These are phyloP conservation scores for Atrichornis clamosus DNA, from an alignment of 2,113 vertebrate genomes.

Conservation along the genomic window DNA sequence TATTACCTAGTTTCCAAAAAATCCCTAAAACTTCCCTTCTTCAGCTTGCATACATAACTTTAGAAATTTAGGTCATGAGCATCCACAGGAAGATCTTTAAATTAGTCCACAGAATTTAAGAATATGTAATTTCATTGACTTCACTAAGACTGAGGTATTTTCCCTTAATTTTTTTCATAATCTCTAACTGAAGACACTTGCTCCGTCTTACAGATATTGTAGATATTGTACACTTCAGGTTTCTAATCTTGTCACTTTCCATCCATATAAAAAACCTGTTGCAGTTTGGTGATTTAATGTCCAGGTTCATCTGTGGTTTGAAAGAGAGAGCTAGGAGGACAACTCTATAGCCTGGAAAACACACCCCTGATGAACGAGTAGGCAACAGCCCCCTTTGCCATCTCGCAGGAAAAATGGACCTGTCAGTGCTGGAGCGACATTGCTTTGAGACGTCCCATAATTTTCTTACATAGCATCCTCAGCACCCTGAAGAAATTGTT, in stretches of 20 bases:
- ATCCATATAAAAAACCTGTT: neutral
- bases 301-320: neutral
- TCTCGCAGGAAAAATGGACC: neutral
- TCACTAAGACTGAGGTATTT: neutral
- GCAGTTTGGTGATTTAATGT: neutral
- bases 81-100: neutral
- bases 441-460: neutral
- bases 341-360: neutral
- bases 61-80: neutral
- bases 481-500: neutral
- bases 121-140: neutral
- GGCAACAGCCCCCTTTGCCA: neutral
- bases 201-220: neutral
- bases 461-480: neutral
- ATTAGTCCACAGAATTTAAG: neutral
- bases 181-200: neutral
- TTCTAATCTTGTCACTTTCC: neutral
- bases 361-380: neutral
- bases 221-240: rapidly evolving
- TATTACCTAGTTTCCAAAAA: neutral
- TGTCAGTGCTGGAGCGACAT: neutral
- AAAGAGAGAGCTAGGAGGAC: neutral
- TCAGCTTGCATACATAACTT: neutral
- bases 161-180: rapidly evolving
- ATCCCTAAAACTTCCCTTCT: neutral